These are phyloP conservation scores for Opisthograptis luteolata DNA, from an alignment of 2,888 invertebrate genomes.

Conservation along the genomic window DNA sequence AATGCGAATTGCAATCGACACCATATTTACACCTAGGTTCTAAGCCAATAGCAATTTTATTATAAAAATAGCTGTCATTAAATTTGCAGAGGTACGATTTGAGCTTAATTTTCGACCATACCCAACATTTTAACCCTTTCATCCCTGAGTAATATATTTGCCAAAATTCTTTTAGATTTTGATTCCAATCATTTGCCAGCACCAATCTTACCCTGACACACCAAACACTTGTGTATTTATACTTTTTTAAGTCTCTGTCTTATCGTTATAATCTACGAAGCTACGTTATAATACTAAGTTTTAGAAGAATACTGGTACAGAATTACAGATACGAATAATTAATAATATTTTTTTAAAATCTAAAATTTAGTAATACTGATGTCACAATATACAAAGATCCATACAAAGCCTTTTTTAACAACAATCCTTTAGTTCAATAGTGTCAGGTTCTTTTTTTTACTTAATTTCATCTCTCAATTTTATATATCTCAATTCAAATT, in stretches of 20 bases:
- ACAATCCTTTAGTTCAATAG: no score
- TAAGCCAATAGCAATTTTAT: constrained; percentile 17
- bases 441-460: no score
- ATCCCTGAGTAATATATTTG: constrained; percentile 4
- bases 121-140: constrained; percentile 1
- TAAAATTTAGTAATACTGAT: not conserved
- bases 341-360: not conserved
- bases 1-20: no score
- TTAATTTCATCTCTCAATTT: not conserved
- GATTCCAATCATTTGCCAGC: constrained; percentile 49
- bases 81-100: constrained; percentile 21
- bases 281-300: not conserved
- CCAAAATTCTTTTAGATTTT: constrained; percentile 17
- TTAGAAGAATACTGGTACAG: no score
- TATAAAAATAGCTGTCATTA: constrained; percentile 21
- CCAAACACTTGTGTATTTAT: constrained; percentile 15
- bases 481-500: not conserved
- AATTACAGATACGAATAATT: no score
- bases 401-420: no score
- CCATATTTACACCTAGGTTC: no score
- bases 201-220: constrained; percentile 66
- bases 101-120: constrained; percentile 16
- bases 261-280: no score
- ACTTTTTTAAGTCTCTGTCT: not conserved
- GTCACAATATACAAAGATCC: no score